Conservation (phyloP, 1,140 invertebrate genomes). For the Paraescarpia echinospica region DNA sequence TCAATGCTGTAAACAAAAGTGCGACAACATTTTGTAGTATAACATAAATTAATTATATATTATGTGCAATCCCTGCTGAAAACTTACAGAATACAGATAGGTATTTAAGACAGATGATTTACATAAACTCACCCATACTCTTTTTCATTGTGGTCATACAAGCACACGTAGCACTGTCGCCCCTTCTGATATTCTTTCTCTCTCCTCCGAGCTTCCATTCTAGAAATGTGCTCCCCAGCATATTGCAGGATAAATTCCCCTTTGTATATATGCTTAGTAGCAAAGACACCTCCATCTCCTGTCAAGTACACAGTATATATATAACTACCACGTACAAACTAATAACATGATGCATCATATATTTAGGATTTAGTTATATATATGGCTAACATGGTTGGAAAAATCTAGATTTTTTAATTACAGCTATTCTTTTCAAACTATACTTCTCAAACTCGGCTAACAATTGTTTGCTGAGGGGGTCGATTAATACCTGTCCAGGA, state of each 20-base stretch:
- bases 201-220: not conserved
- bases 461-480: not conserved
- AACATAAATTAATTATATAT: not conserved
- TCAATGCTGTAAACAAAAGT: not conserved
- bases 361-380: not conserved
- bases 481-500: not conserved
- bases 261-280: not conserved
- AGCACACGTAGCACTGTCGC: not conserved
- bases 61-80: not conserved
- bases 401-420: not conserved
- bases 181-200: not conserved
- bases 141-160: not conserved
- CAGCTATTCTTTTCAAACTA: not conserved
- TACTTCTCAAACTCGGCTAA: not conserved
- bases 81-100: not conserved
- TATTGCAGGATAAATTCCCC: not conserved
- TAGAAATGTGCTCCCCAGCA: not conserved
- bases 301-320: not conserved
- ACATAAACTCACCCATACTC: not conserved
- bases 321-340: not conserved
- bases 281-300: not conserved
- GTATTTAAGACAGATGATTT: not conserved
- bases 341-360: not conserved
- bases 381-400: not conserved
- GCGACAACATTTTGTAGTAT: not conserved